A percentile compares a stretch with the other conserved stretches of the same genome.
Conservation (phyloP, 2,797 vertebrate genomes). For the Spatula versicolor region DNA sequence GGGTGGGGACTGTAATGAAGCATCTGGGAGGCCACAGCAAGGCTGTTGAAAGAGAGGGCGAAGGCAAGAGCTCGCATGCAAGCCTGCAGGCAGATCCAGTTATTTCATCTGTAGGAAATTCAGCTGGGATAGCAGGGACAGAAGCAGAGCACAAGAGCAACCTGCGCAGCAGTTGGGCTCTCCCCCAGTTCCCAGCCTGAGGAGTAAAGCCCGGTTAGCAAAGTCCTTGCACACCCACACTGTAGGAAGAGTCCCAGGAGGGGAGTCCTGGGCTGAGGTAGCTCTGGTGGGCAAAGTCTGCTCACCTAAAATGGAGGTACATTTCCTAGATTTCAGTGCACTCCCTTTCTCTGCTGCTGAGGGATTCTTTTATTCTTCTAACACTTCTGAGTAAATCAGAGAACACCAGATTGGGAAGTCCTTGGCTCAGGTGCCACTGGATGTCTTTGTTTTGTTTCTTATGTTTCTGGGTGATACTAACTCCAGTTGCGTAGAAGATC, state of each 20-base stretch:
- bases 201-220: accelerated
- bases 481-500: neutral
- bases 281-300: neutral
- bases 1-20: accelerated
- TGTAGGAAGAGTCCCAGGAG: neutral
- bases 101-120: neutral
- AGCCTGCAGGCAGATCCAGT: neutral
- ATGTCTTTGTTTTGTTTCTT: neutral
- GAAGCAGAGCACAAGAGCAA: accelerated
- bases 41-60: neutral
- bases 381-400: neutral
- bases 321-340: neutral
- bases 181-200: neutral
- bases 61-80: neutral
- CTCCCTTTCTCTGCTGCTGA: neutral
- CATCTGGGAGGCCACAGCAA: accelerated
- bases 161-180: neutral
- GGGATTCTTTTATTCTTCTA: neutral
- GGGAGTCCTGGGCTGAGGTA: neutral
- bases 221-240: neutral
- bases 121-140: neutral
- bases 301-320: accelerated
- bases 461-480: neutral
- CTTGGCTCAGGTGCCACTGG: neutral
- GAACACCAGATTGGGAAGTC: neutral